Evolutionary conservation across 2,113 vertebrate species (phyloP).

Genomic region (Antechinus flavipes): DNA sequence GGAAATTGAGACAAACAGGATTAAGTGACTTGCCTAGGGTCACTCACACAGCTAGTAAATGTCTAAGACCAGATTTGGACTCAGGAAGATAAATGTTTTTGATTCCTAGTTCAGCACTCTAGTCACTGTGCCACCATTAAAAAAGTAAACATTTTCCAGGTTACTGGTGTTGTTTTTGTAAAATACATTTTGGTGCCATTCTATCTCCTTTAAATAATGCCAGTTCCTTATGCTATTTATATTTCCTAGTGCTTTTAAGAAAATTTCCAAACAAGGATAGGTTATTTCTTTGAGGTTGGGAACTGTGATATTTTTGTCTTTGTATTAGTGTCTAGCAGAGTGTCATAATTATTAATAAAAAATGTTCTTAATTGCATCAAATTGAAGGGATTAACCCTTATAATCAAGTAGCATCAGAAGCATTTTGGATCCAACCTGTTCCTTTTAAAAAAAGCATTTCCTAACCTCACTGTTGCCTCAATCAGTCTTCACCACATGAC

Average conservation of each 20-base stretch:
- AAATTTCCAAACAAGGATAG: background rate
- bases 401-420: slow-evolving; percentile 61
- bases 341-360: background rate
- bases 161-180: background rate
- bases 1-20: background rate
- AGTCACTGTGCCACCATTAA: background rate
- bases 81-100: background rate
- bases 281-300: background rate
- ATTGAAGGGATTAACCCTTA: slow-evolving; percentile 46
- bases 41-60: background rate
- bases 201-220: background rate
- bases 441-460: slow-evolving; percentile 53
- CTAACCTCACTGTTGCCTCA: slow-evolving; percentile 30
- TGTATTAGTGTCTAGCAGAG: background rate
- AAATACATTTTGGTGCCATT: background rate
- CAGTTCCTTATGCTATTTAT: background rate
- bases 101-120: too few species aligned
- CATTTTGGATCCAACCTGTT: slow-evolving; percentile 38
- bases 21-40: background rate
- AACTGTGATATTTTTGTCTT: background rate
- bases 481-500: background rate
- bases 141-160: background rate
- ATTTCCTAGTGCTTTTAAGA: background rate
- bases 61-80: too few species aligned
- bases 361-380: background rate